These are phyloP conservation scores for Phalacrocorax aristotelis DNA, from an alignment of 2,113 vertebrate genomes.

Conservation along the genomic window DNA sequence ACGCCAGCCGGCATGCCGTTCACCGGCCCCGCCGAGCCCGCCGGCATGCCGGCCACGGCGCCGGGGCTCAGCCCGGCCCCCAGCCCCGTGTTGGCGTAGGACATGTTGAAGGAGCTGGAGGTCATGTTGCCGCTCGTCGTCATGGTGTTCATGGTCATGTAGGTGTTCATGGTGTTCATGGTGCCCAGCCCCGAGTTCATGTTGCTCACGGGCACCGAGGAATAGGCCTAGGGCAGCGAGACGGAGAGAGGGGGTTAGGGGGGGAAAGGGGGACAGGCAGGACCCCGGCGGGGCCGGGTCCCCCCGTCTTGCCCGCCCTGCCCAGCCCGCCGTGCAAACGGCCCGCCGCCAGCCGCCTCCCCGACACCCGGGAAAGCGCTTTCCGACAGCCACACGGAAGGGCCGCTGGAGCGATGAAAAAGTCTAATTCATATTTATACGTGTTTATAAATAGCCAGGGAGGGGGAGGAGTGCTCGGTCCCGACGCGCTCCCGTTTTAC, in stretches of 20 bases:
- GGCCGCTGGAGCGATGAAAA: background rate
- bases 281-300: background rate
- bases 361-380: background rate
- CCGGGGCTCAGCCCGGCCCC: constrained; percentile 85
- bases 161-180: constrained; percentile 93
- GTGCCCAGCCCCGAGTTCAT: constrained; percentile 88
- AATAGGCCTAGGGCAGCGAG: constrained; percentile 86
- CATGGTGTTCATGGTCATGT: constrained; percentile 91
- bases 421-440: background rate
- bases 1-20: constrained; percentile 82
- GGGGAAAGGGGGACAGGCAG: background rate
- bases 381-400: background rate
- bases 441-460: background rate
- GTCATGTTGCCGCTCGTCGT: constrained; percentile 88
- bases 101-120: constrained; percentile 93
- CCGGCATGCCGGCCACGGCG: constrained; percentile 78
- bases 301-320: background rate
- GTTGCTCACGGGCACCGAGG: constrained; percentile 87
- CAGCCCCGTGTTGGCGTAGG: constrained; percentile 89
- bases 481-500: background rate
- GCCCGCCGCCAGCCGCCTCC: background rate
- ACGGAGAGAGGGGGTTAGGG: constrained; percentile 52
- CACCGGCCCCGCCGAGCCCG: constrained; percentile 79
- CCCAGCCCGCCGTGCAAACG: background rate
- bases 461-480: background rate